These are phyloP conservation scores for Vipera latastei DNA, from an alignment of 2,797 vertebrate genomes.

Conservation along the genomic window DNA sequence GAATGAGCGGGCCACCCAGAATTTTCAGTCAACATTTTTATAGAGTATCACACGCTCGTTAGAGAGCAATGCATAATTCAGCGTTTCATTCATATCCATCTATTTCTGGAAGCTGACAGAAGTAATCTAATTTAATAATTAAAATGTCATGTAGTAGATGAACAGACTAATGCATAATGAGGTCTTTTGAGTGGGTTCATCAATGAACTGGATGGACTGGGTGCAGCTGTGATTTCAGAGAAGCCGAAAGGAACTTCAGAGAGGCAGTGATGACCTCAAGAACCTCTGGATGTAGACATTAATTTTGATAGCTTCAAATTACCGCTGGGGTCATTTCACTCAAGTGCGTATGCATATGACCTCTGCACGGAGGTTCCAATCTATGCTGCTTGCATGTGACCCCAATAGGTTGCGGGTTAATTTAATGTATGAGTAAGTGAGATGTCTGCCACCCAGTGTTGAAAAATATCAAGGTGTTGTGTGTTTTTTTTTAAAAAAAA, in stretches of 20 bases:
- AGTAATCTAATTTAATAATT: slow-evolving; percentile 7
- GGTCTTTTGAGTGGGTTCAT: neutral
- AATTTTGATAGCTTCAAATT: neutral
- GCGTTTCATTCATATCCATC: neutral
- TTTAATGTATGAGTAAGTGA: neutral
- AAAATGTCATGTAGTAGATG: neutral
- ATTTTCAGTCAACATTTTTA: neutral
- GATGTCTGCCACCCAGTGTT: neutral
- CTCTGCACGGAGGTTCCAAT: neutral
- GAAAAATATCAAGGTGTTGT: neutral
- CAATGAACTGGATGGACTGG: neutral
- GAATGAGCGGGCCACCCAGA: neutral
- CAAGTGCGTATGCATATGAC: neutral
- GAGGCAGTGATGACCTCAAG: neutral
- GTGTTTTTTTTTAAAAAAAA: neutral
- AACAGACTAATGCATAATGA: neutral
- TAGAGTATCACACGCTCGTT: neutral
- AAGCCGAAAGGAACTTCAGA: neutral
- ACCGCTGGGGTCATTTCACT: neutral
- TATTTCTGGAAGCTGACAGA: neutral
- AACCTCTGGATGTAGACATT: neutral
- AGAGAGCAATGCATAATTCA: neutral
- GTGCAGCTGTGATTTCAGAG: neutral
- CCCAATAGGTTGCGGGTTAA: neutral
- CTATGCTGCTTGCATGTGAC: neutral